phyloP scores from a whole-genome alignment of 2,888 invertebrate species.

The Choristoneura rosaceana region DNA sequence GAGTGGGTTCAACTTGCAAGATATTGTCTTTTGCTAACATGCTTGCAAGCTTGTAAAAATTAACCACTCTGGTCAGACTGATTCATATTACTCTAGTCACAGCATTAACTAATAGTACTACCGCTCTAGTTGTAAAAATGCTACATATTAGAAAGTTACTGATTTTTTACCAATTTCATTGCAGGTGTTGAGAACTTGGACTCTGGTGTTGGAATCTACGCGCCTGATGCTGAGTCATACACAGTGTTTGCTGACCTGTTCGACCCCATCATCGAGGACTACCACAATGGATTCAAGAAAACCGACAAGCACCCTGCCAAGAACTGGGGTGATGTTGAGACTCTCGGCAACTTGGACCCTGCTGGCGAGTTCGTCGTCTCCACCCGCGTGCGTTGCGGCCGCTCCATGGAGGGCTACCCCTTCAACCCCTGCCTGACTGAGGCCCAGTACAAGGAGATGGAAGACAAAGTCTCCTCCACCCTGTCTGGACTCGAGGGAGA shows the following conservation, averaged over 20 bases:
- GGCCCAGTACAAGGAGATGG: slow-evolving; percentile 99
- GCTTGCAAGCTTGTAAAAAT: neutral
- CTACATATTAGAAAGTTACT: neutral
- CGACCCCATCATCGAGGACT: slow-evolving; percentile 99
- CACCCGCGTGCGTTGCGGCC: slow-evolving; percentile 98
- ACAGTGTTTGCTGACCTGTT: slow-evolving; percentile 96
- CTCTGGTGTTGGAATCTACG: slow-evolving; percentile 98
- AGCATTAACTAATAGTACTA: too few species aligned
- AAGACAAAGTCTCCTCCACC: slow-evolving; percentile 93
- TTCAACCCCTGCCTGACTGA: slow-evolving; percentile 99
- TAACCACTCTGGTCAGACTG: neutral
- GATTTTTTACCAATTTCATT: slow-evolving; percentile 49
- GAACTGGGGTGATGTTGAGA: slow-evolving; percentile 97
- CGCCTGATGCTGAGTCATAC: slow-evolving; percentile 98
- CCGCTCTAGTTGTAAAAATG: too few species aligned
- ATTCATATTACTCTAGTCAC: neutral
- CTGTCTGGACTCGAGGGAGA: slow-evolving; percentile 94
- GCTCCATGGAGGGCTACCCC: slow-evolving; percentile 97
- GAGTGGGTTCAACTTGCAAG: too few species aligned
- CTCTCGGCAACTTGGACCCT: slow-evolving; percentile 97
- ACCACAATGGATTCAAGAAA: slow-evolving; percentile 98
- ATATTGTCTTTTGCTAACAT: too few species aligned
- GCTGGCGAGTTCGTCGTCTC: slow-evolving; percentile 96
- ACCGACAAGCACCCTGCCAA: slow-evolving; percentile 96
- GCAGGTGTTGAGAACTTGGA: slow-evolving; percentile 97